Evolutionary conservation across 2,113 vertebrate genomes (phyloP), one percentile per base, ranked within the genome.

Genomic region (Philantomba maxwellii): DNA sequence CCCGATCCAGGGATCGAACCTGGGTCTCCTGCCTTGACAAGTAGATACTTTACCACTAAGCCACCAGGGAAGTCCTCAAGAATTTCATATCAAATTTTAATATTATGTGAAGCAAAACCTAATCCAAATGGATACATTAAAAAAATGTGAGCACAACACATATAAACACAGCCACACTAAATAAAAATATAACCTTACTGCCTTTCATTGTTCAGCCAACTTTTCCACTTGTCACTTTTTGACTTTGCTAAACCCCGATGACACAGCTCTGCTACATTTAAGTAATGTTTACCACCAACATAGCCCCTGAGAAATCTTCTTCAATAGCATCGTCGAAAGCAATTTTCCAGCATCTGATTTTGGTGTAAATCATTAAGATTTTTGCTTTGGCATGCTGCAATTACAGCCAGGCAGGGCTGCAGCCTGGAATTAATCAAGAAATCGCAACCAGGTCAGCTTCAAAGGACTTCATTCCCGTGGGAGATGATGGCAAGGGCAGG

Each of bases 291-390:
- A 88, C 93, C 77, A 58, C 96, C 95, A 96, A 60, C 49, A 96
- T 7, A 96, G 66, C 47, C 53, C 95, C 92, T 6, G 8, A 96
- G 91, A 98, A 98, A 97, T 96, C 81, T 94, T 93, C 92, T 80
- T 96, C 91, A 96, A 86, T 33, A 82, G 47, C 95, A 93, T 87
- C 49, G 92, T 98, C 7, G 58, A 98, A 98, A 98, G 95, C 89
- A 97, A 98, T 98, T 98, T 98, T 98, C 95, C 95, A 98, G 93
- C 57, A 89, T 97, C 95, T 97, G 96, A 4, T 92, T 98, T 98
- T 97, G 93, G 94, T 97, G 83, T 96, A 98, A 98, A 98, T 97
- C 10, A 0, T 98, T 97, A 98, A n/a, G 53, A 87, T 87, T 96
- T 98, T 96, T 92, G 93, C 97, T 89, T 95, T 94, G 84, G 53